These are phyloP conservation scores for Neolamprologus longior DNA, from an alignment of 2,113 vertebrate genomes.

Conservation along the genomic window DNA sequence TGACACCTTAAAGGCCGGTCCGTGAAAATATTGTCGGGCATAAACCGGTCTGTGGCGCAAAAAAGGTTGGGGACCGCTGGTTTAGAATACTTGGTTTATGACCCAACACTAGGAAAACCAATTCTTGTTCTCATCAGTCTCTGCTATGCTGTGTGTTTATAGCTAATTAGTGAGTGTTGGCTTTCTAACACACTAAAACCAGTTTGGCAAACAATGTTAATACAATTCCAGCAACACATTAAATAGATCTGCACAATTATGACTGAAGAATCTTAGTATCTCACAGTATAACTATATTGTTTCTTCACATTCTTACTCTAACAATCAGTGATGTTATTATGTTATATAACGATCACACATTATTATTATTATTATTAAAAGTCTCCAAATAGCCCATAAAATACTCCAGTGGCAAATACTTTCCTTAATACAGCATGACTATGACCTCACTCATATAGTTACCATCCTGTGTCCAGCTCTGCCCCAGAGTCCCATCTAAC, in stretches of 20 bases:
- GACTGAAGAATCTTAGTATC: not conserved
- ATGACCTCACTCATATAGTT: not conserved
- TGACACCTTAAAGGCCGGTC: too few relatives aligned
- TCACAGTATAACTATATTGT: not conserved
- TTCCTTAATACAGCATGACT: not conserved
- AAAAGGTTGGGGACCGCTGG: rapidly evolving
- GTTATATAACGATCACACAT: not conserved
- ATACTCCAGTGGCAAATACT: not conserved
- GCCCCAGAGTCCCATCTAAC: not conserved
- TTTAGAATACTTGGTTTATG: not conserved
- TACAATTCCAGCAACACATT: not conserved
- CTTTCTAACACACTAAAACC: not conserved
- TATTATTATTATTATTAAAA: not conserved
- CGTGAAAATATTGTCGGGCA: too few relatives aligned
- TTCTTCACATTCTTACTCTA: not conserved
- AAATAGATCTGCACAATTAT: not conserved
- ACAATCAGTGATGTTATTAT: not conserved
- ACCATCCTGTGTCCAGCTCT: not conserved
- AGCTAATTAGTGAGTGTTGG: not conserved
- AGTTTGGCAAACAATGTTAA: not conserved
- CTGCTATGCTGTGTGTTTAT: not conserved
- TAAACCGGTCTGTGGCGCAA: too few relatives aligned
- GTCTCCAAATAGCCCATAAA: rapidly evolving
- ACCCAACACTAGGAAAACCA: not conserved
- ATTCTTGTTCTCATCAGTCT: not conserved